Evolutionary conservation across 1,140 invertebrate genomes (phyloP), one percentile per base, ranked within the genome.

Genomic region (Pomacea maculata): DNA sequence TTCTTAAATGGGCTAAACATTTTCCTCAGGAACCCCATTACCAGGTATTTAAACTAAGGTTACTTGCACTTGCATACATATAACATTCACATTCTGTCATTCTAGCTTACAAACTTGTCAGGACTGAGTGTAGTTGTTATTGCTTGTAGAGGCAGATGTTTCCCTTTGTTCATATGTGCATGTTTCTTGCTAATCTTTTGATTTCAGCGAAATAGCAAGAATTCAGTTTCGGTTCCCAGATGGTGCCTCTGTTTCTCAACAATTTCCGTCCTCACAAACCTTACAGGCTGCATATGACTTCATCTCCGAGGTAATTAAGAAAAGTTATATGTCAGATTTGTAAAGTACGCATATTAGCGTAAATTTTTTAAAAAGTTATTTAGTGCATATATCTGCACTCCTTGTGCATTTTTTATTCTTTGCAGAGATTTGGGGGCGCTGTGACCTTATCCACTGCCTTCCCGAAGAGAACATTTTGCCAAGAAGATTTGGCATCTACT

Each of bases 181-280:
- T 80, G 64, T 75, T 34, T 73, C 65, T 57, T 54, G 34, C 21
- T 79, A 63, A 57, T 19, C 63, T 83, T 71, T 80, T 65, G 71
- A 21, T 85, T 86, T 15, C 85, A 89, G 89, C 84, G 87, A 90
- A 67, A 88, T 90, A 57, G 89, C 95, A 0, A 93, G 95, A 77
- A 93, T 98, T 70, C 96, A 97, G 91, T 97, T 98, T 87, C 94
- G 95, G 85, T 86, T 97, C 74, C 95, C 96, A 0, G 95, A 95
- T 89, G 96, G 96, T 17, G 93, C 93, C 1, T 93, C 94, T 17
- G 92, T 94, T 80, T 93, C 93, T 14, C 93, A 94, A 25, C 92
- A 93, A 82, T 95, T 96, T 89, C 91, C 93, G 34, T 92, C 94
- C 8, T 90, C 91, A 65, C 92, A 92, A 12, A 93, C 93, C 1